These are phyloP conservation scores for Bactericera cockerelli DNA, from an alignment of 1,140 invertebrate genomes.

Conservation along the genomic window DNA sequence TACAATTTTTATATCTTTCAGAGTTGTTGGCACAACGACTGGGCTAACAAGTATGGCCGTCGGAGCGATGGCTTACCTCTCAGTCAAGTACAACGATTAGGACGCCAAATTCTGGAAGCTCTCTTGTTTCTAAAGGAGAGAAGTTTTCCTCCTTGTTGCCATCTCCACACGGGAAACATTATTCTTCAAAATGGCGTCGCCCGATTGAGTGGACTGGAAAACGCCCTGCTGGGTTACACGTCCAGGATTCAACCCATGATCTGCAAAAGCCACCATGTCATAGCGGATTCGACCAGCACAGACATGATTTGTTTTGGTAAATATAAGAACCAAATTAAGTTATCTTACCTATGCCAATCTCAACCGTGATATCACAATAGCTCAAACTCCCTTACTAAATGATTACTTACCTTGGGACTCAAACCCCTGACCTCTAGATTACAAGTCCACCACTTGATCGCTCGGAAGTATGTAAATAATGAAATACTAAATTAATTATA, in stretches of 20 bases:
- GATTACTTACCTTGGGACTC: too few relatives aligned
- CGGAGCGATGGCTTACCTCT: conserved; percentile 48
- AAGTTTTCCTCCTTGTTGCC: conserved; percentile 69
- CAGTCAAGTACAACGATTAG: conserved; percentile 66
- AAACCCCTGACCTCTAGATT: too few relatives aligned
- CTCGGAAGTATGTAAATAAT: too few relatives aligned
- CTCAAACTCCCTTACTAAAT: too few relatives aligned
- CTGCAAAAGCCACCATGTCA: conserved; percentile 33
- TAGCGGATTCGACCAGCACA: conserved; percentile 38
- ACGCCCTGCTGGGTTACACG: conserved; percentile 59
- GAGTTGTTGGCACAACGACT: conserved; percentile 51
- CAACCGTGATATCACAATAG: too few relatives aligned
- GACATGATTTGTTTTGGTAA: conserved; percentile 64
- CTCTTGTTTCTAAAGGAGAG: conserved; percentile 71
- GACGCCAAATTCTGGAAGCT: conserved; percentile 74
- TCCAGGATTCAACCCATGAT: conserved; percentile 45
- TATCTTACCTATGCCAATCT: too few relatives aligned
- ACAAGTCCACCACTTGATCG: too few relatives aligned
- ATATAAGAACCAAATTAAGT: too few relatives aligned
- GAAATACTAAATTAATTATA: too few relatives aligned
- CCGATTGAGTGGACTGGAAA: conserved; percentile 66
- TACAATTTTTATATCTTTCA: too few relatives aligned
- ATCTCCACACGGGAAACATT: conserved; percentile 80
- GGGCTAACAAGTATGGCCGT: conserved; percentile 49
- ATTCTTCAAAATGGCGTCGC: conserved; percentile 81